Conservation (phyloP, 2,113 vertebrate genomes). For the Eublepharis macularius region DNA sequence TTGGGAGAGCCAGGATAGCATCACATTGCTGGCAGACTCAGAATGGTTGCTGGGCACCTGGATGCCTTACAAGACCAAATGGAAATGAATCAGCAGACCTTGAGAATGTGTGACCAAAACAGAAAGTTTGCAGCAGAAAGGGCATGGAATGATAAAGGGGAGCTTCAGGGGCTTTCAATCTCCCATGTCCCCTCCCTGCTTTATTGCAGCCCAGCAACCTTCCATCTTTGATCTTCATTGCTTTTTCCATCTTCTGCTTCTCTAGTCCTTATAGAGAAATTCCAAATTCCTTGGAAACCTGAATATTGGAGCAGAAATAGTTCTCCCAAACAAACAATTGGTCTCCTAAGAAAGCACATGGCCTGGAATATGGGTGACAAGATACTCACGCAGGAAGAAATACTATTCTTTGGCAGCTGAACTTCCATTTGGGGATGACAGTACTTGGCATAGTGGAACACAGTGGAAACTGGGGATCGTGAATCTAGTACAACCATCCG, state of each 20-base stretch:
- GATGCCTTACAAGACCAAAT: no score
- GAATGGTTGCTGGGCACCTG: no score
- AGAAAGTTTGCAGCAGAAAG: neutral
- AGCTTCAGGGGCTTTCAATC: neutral
- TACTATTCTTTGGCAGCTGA: neutral
- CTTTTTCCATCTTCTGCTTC: neutral
- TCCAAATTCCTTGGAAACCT: neutral
- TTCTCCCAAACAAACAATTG: no score
- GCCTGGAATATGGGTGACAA: neutral
- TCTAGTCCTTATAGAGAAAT: neutral
- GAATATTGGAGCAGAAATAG: neutral
- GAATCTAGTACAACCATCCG: conserved; percentile 33
- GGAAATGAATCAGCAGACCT: no score
- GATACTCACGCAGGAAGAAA: conserved; percentile 43
- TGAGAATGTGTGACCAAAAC: neutral
- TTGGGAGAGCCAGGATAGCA: no score
- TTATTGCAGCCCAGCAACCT: neutral
- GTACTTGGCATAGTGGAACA: conserved; percentile 61
- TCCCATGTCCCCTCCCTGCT: neutral
- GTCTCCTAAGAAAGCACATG: no score
- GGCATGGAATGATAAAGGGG: neutral
- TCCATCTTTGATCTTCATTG: neutral
- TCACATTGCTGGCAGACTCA: no score
- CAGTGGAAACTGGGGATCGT: rapidly evolving
- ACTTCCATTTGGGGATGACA: conserved; percentile 52